These are phyloP conservation scores for Galaxias olidus DNA, from an alignment of 2,797 vertebrate species.

Conservation along the genomic window DNA sequence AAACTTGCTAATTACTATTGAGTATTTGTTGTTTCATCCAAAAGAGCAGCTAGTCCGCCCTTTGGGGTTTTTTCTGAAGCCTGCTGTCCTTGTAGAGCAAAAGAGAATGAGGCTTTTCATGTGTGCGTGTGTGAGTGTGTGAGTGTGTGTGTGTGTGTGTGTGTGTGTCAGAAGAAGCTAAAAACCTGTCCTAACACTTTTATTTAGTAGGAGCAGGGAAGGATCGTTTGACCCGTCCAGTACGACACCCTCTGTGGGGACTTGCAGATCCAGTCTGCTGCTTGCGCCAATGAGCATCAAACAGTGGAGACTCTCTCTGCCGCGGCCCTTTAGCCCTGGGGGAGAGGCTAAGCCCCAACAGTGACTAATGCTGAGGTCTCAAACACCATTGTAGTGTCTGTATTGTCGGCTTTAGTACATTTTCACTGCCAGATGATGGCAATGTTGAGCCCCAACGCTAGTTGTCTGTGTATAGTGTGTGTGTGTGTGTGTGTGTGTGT, in stretches of 20 bases:
- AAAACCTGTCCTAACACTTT: too few species aligned
- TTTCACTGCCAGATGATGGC: slow-evolving; percentile 62
- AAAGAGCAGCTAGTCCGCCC: too few species aligned
- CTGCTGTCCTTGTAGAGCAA: too few species aligned
- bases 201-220: too few species aligned
- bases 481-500: background rate
- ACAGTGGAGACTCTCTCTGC: background rate
- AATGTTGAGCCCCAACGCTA: slow-evolving; percentile 63
- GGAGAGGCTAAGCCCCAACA: background rate
- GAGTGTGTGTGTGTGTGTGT: too few species aligned
- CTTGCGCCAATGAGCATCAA: background rate
- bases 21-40: background rate
- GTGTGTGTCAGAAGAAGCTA: too few species aligned
- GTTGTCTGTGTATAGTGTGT: background rate
- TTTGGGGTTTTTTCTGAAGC: too few species aligned
- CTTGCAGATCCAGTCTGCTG: background rate
- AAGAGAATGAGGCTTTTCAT: too few species aligned
- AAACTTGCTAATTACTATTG: slow-evolving; percentile 7
- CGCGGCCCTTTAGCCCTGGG: too few species aligned
- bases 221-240: background rate
- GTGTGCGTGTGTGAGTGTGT: too few species aligned
- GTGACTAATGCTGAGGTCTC: background rate
- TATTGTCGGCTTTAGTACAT: slow-evolving; percentile 1
- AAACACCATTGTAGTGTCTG: background rate
- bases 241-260: background rate